These are phyloP conservation scores for Anguilla obscura DNA, from an alignment of 2,797 vertebrate species.

Conservation along the genomic window DNA sequence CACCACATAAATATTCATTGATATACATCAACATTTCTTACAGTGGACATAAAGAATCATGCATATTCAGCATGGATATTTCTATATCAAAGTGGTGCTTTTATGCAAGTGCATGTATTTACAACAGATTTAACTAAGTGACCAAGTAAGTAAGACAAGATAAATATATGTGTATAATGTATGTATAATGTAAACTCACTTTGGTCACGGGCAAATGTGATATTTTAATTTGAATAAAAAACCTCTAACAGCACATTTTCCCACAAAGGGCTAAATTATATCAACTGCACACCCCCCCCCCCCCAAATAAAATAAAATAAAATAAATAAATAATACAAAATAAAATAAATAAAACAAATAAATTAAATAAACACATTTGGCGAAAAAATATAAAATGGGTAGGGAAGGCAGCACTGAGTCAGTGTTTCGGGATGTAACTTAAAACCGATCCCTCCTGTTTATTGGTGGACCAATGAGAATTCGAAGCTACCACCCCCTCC, in stretches of 20 bases:
- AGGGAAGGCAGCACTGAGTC: no score
- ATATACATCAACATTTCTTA: background rate
- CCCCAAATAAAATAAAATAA: no score
- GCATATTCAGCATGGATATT: background rate
- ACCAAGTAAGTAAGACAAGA: background rate
- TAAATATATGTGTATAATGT: background rate
- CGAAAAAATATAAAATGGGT: no score
- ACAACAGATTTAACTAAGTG: background rate
- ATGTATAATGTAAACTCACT: background rate
- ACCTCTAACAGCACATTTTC: no score
- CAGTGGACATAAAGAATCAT: background rate
- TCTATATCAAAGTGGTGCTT: background rate
- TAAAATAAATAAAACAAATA: no score
- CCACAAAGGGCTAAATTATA: no score
- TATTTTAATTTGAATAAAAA: no score
- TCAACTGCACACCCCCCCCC: no score
- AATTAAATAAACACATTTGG: no score
- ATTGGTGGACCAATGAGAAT: constrained; percentile 74
- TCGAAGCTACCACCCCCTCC: constrained; percentile 77
- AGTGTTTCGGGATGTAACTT: constrained; percentile 57
- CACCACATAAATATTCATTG: background rate
- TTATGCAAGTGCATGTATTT: background rate
- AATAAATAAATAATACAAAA: no score
- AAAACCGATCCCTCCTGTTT: constrained; percentile 81
- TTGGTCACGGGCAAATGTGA: background rate